These are phyloP conservation scores for Scomber japonicus DNA, from an alignment of 2,113 vertebrate species.

Conservation along the genomic window DNA sequence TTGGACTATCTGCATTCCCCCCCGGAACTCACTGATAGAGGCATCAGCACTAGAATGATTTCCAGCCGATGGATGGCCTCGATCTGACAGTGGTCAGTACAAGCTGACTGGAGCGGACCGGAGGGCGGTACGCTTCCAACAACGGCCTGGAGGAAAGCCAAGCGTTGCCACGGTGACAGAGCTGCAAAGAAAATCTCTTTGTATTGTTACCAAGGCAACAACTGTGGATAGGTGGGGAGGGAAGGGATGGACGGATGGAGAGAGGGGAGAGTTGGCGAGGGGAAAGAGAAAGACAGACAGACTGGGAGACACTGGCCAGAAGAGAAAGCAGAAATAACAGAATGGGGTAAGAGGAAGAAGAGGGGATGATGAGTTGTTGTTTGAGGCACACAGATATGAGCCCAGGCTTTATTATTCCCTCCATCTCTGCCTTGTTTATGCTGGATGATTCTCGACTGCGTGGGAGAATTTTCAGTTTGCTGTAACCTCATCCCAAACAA, in stretches of 20 bases:
- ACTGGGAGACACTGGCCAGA: neutral
- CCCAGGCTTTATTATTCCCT: conserved; percentile 39
- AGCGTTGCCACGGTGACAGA: conserved; percentile 82
- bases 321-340: conserved; percentile 2
- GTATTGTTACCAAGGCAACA: conserved; percentile 85
- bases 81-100: conserved; percentile 39
- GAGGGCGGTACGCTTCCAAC: conserved; percentile 66
- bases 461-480: conserved; percentile 71
- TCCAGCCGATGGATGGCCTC: conserved; percentile 12
- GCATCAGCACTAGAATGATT: conserved; percentile 26
- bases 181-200: conserved; percentile 80
- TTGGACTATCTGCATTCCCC: conserved; percentile 7
- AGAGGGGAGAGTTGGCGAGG: neutral
- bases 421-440: conserved; percentile 61
- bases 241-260: conserved; percentile 29
- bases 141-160: conserved; percentile 80
- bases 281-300: conserved; percentile 24
- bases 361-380: conserved; percentile 25
- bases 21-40: conserved; percentile 24
- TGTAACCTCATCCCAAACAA: conserved; percentile 76
- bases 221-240: conserved; percentile 65
- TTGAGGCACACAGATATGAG: conserved; percentile 34
- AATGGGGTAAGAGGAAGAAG: conserved; percentile 15
- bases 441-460: conserved; percentile 55
- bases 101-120: conserved; percentile 40